These are phyloP conservation scores for Umimayanthus chanpuru DNA, from an alignment of 92 coral and sea anemone genomes.

Conservation along the genomic window DNA sequence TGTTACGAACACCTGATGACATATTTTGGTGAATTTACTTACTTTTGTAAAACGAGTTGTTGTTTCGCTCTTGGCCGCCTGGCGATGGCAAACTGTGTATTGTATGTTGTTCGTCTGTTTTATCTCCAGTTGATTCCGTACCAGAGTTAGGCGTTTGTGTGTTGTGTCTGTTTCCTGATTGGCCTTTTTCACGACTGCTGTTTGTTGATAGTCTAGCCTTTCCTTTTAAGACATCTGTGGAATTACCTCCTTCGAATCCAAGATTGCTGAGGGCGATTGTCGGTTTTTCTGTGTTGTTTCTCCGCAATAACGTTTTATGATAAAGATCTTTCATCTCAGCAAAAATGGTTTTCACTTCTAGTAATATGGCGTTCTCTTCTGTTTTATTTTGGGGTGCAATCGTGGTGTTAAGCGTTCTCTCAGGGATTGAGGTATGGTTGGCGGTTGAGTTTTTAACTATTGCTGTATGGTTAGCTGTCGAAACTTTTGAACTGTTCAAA, in stretches of 20 bases:
- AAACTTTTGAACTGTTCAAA: background rate
- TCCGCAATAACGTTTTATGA: conserved; percentile 27
- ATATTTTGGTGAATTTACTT: background rate
- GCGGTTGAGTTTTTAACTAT: background rate
- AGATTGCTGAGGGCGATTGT: background rate
- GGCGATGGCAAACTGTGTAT: background rate
- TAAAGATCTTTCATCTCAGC: conserved; percentile 72
- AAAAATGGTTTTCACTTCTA: conserved; percentile 72
- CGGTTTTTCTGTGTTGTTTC: background rate
- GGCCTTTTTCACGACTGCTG: background rate
- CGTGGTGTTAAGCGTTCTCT: background rate
- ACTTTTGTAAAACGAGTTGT: background rate
- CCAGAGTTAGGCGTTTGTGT: background rate
- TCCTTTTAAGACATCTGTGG: background rate
- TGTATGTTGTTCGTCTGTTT: background rate
- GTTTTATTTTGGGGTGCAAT: conserved; percentile 23
- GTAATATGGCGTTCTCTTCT: conserved; percentile 60
- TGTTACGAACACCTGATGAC: background rate
- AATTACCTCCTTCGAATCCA: background rate
- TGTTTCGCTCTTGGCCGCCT: background rate
- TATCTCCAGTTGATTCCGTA: background rate
- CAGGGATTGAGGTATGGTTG: background rate
- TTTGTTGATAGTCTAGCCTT: background rate
- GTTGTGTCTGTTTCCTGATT: background rate
- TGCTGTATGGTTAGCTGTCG: background rate